Conservation (phyloP, 2,888 invertebrate species). For the Lepidocyrtoides sp. region DNA sequence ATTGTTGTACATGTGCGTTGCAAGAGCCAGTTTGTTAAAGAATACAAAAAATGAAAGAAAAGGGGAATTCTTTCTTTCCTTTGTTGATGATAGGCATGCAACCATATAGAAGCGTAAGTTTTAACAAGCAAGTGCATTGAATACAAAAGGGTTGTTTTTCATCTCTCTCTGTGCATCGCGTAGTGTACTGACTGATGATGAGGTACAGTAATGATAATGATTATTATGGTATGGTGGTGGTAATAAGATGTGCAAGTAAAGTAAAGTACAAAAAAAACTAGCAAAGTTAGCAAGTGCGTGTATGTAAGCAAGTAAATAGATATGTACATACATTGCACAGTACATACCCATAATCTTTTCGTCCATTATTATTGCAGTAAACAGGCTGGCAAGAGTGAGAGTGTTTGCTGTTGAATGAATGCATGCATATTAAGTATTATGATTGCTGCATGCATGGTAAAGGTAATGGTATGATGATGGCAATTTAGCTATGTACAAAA, state of each 20-base stretch:
- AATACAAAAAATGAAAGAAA: constrained; percentile 38
- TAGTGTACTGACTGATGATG: background rate
- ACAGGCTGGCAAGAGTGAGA: constrained; percentile 75
- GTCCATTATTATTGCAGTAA: constrained; percentile 59
- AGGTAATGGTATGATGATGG: background rate
- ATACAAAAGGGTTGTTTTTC: constrained; percentile 21
- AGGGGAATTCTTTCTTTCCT: constrained; percentile 40
- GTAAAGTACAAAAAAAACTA: background rate
- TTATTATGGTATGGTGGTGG: background rate
- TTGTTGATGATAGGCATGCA: constrained; percentile 3
- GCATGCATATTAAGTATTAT: constrained; percentile 64
- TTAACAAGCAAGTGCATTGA: background rate
- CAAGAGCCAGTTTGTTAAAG: background rate
- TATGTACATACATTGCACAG: background rate
- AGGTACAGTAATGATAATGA: constrained; percentile 11
- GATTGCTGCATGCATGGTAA: background rate
- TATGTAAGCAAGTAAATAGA: background rate
- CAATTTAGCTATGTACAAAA: background rate
- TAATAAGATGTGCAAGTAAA: constrained; percentile 39
- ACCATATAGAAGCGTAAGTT: background rate
- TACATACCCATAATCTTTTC: background rate
- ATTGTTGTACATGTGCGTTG: background rate
- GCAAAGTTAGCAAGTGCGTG: background rate
- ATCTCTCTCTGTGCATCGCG: background rate
- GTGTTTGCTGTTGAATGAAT: constrained; percentile 76